Base-by-base conservation (phyloP, 2,888 invertebrate genomes). In the Drosophila monieri region DNA sequence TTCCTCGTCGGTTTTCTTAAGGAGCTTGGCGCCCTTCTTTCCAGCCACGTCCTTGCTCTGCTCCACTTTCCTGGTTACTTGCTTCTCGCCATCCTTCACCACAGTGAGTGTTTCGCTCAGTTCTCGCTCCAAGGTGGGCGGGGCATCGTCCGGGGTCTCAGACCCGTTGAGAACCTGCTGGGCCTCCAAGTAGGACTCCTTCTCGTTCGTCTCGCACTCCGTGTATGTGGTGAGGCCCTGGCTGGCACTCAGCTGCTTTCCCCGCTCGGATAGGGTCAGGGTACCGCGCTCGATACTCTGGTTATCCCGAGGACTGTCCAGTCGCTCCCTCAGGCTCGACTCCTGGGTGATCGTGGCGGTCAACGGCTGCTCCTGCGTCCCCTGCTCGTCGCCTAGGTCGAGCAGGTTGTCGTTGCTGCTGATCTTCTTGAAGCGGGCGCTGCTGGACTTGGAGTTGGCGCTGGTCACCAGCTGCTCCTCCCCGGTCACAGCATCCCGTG, bases 181-280 rank as follows among this genome's bases (percentile, higher is more conserved):
- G 5, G 69, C 60, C 72, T 90, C 83, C 21, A 89, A 64, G 41
- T 86, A 90, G n/a, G 83, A 84, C 25, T 90, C 85, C 35, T 84
- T 75, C 35, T 89, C 88, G 57, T 83, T 86, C 66, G 88, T 85
- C 35, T 89, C 87, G 61, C 90, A 90, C 44, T 91, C 91, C 25
- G 83, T 84, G 48, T 88, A 78, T 43, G 69, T 77, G 52, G 89
- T 49, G 23, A 76, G 85, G 10, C 86, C 86, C 12, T 88, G 83
- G 25, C 79, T 78, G 2, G 75, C 77, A 57, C 75, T 75, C 70
- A 85, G 78, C 77, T 89, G 88, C 53, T 88, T 90, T 79, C 91
- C 90, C 84, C 89, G 87, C 85, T 91, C 90, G 83, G 91, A 90
- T 90, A 90, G 85, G 85, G 89, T 91, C 91, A 90, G 85, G 89